These are phyloP conservation scores for Encarsia formosa DNA, from an alignment of 2,888 invertebrate species.

Conservation along the genomic window DNA sequence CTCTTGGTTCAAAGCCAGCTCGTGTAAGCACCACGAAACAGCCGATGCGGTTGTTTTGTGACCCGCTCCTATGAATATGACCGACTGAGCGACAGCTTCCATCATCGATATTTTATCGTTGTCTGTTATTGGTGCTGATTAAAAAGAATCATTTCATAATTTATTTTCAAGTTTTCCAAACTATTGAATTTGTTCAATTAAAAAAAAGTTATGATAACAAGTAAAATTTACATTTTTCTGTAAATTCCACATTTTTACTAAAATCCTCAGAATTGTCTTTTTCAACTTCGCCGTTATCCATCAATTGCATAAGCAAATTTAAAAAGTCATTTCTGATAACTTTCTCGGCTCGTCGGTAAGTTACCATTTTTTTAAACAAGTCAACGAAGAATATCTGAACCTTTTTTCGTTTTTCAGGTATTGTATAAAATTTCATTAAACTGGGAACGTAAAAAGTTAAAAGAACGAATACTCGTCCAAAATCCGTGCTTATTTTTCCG, in stretches of 20 bases:
- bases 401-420: constrained; percentile 23
- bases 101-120: constrained; percentile 40
- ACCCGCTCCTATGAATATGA: constrained; percentile 51
- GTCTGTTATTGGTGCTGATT: constrained; percentile 2
- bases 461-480: constrained; percentile 26
- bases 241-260: not conserved
- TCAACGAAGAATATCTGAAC: constrained; percentile 39
- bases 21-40: constrained; percentile 49
- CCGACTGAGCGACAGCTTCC: constrained; percentile 50
- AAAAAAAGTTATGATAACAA: not conserved
- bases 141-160: not conserved
- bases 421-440: constrained; percentile 24
- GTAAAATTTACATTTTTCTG: not conserved
- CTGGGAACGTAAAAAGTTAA: constrained; percentile 29
- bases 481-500: constrained; percentile 23
- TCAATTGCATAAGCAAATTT: constrained; percentile 38
- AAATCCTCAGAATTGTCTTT: not conserved
- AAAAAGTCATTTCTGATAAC: constrained; percentile 40
- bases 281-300: constrained; percentile 28
- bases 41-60: constrained; percentile 54
- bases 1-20: constrained; percentile 46
- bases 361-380: constrained; percentile 37
- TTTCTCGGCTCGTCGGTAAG: constrained; percentile 35
- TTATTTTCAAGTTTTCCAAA: not conserved
- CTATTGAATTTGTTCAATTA: not conserved